Evolutionary conservation across 2,797 vertebrate species (phyloP).

Genomic region (Sebastes trivittatus): DNA sequence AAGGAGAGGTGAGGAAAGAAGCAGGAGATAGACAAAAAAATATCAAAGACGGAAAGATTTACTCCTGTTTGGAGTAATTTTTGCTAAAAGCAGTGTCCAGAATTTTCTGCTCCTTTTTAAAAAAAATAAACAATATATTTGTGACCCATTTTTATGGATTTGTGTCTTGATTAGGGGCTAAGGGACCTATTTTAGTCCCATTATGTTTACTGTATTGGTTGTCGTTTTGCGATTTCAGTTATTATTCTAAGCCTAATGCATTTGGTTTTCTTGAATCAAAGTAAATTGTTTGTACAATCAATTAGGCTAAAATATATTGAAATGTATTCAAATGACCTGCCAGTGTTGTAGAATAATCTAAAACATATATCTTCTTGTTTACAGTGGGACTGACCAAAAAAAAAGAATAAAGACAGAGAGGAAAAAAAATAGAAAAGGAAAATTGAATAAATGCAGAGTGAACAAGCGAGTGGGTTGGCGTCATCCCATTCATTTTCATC

Average conservation of each 20-base stretch:
- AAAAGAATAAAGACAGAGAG: background rate
- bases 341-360: background rate
- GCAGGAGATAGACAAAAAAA: background rate
- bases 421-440: constrained; percentile 13
- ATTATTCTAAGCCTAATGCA: background rate
- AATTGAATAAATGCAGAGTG: constrained; percentile 52
- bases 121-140: too few relatives aligned
- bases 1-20: background rate
- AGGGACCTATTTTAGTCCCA: background rate
- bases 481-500: constrained; percentile 70
- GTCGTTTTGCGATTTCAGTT: background rate
- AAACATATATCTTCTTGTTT: constrained; percentile 13
- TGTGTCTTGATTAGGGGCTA: background rate
- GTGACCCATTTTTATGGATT: background rate
- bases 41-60: too few relatives aligned
- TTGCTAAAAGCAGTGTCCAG: background rate
- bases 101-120: background rate
- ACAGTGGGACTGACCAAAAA: background rate
- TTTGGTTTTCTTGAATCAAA: background rate
- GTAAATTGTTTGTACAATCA: background rate
- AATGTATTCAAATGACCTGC: constrained; percentile 31
- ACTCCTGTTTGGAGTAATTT: background rate
- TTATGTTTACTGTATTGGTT: background rate
- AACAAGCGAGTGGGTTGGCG: constrained; percentile 35
- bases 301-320: constrained; percentile 9